Evolutionary conservation across 1,140 invertebrate genomes (phyloP).

Genomic region (Phymastichus coffea): DNA sequence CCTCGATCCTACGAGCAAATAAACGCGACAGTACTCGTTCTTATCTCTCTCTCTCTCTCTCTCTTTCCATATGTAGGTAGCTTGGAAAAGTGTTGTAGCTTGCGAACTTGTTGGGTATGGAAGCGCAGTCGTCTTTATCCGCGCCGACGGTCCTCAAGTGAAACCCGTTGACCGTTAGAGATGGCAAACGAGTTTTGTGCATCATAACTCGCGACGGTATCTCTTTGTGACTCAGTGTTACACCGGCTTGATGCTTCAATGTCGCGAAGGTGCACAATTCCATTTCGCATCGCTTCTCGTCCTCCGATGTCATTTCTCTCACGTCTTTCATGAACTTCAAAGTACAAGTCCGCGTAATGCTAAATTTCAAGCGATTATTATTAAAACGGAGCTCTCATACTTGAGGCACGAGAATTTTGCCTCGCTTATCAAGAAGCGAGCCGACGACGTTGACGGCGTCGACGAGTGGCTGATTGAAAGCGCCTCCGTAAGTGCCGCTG

Average conservation of each 20-base stretch:
- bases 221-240: conserved; percentile 36
- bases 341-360: neutral
- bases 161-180: conserved; percentile 64
- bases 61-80: too few species aligned
- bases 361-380: too few species aligned
- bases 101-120: conserved; percentile 31
- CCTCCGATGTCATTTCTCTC: conserved; percentile 53
- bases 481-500: conserved; percentile 31
- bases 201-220: conserved; percentile 49
- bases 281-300: conserved; percentile 55
- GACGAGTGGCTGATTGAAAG: conserved; percentile 35
- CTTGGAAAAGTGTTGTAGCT: too few species aligned
- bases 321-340: conserved; percentile 41
- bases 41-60: too few species aligned
- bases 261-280: conserved; percentile 61
- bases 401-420: conserved; percentile 24
- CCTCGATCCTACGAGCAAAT: conserved; percentile 66
- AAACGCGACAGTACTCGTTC: too few species aligned
- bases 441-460: conserved; percentile 26
- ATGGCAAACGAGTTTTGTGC: conserved; percentile 62
- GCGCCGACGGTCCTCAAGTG: conserved; percentile 64
- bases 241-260: conserved; percentile 56
- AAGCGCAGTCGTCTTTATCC: conserved; percentile 42
- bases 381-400: conserved; percentile 22
- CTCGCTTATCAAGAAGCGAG: conserved; percentile 27